Evolutionary conservation across 2,797 vertebrate genomes (phyloP), one percentile per base, ranked within the genome.

Genomic region (Siniperca obscura): DNA sequence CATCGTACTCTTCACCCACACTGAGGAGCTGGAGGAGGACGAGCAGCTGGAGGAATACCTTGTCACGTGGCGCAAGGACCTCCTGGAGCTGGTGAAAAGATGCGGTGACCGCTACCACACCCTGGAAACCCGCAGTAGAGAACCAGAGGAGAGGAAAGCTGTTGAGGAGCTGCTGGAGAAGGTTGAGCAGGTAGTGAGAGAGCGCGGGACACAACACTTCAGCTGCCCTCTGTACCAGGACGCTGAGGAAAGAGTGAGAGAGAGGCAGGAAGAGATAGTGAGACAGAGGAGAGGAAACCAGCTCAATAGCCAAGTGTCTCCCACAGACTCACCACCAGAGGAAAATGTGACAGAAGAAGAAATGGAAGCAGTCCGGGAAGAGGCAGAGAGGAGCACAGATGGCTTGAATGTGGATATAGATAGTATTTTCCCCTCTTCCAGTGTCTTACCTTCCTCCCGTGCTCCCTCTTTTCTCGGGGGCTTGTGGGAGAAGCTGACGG

Each of bases 1-100:
- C 46, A 50, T 95, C 11, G 27, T 96, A 2, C 90, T 96, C 62
- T 95, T 96, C 93, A 96, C 95, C 70, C 88, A 92, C 83, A 93
- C 75, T 0, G 95, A 95, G 44, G 91, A 90, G 78, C 89, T 96
- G 74, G 83, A 90, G 0, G 92, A 93, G 74, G 93, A 90, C 0
- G 87, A 93, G 78, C 59, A 60, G 21, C 89, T 95, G 87, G 92
- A 94, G 60, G 91, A 93, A 10, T 93, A 94, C 86, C 91, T 96
- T 1, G 5, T 30, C 68, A 91, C 83, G 0, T 92, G 93, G 88
- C 93, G 93, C 16, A 90, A 90, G 42, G 95, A 96, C 81, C 91
- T 96, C 36, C 69, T 57, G 61, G 86, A 90, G 85, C 87, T 96
- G 76, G 86, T 94, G 82, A 82, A 85, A 12, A 89, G 87, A 38